Evolutionary conservation across 2,888 invertebrate genomes (phyloP).

Genomic region (Eilema depressum): DNA sequence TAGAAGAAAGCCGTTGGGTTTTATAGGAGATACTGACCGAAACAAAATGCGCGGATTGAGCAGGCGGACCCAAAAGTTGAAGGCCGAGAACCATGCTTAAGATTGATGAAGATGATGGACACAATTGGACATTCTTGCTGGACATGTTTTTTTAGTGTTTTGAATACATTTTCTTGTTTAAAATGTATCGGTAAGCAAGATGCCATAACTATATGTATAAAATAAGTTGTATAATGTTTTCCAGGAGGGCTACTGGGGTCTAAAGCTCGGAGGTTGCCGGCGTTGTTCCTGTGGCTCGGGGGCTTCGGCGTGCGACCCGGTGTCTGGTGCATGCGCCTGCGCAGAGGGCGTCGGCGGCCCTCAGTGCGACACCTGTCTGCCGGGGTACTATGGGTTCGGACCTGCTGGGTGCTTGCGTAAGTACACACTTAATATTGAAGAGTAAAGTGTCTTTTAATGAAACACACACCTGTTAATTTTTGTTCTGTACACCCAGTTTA

Average conservation of each 20-base stretch:
- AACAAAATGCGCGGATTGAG: no score
- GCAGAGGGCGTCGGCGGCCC: slow-evolving; percentile 91
- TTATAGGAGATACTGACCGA: no score
- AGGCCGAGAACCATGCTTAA: no score
- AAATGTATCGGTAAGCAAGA: no score
- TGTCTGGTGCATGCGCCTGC: slow-evolving; percentile 92
- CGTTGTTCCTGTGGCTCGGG: slow-evolving; percentile 93
- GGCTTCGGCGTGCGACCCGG: slow-evolving; percentile 91
- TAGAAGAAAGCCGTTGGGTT: no score
- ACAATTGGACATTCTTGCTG: no score
- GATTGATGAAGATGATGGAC: no score
- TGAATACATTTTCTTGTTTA: no score
- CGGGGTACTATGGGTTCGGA: slow-evolving; percentile 93
- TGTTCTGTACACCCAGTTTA: background rate
- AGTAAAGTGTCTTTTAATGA: background rate
- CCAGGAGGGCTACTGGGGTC: slow-evolving; percentile 92
- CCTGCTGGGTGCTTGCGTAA: slow-evolving; percentile 92
- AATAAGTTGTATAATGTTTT: background rate
- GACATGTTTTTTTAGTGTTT: no score
- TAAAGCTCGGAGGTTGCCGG: slow-evolving; percentile 91
- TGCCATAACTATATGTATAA: no score
- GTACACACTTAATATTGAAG: slow-evolving; percentile 50
- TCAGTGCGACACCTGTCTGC: slow-evolving; percentile 91
- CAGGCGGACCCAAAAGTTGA: no score
- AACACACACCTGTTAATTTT: no score